Evolutionary conservation across 2,888 invertebrate genomes (phyloP), one percentile per base, ranked within the genome.

Genomic region (Phragmatobia fuliginosa): DNA sequence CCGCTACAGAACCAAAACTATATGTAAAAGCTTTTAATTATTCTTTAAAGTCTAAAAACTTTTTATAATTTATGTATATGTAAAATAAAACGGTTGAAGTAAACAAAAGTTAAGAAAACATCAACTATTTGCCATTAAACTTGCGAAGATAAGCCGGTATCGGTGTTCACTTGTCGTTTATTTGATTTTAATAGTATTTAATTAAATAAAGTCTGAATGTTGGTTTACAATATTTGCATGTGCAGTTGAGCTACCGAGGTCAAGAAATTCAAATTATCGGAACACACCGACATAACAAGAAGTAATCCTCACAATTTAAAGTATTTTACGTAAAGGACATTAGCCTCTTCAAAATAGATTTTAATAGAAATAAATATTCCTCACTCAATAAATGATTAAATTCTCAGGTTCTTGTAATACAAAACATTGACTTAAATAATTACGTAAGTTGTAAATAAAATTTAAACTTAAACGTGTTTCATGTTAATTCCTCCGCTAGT

Each of bases 401-500:
- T 49, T 1, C n/a, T n/a, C 7, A 49, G 8, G 7, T 7, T 21
- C 49, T 11, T 49, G n/a, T 49, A 2, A 25, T 49, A n/a, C 52
- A 56, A 14, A 16, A 1, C 11, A 11, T 56, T 28, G 14, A 56
- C 25, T 56, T 25, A 4, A 56, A 56, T 28, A 14, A 56, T 6
- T 14, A 56, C 28, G 25, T 56, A 56, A 56, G 28, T 28, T 25
- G 25, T 56, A 56, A 56, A 28, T 56, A 52, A 71, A 76, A 76
- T 56, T 67, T 73, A 71, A 79, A 72, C 78, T 76, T 75, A 62
- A 60, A 73, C 62, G 73, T 76, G 81, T 81, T 78, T 81, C 74
- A 81, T 77, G 80, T 83, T 85, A 84, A 87, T 84, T 84, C 83
- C 77, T 72, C 67, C 75, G 73, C 74, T 81, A 79, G 83, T 81